Conservation (phyloP, 2,797 vertebrate species). For the Danio kyathit region DNA sequence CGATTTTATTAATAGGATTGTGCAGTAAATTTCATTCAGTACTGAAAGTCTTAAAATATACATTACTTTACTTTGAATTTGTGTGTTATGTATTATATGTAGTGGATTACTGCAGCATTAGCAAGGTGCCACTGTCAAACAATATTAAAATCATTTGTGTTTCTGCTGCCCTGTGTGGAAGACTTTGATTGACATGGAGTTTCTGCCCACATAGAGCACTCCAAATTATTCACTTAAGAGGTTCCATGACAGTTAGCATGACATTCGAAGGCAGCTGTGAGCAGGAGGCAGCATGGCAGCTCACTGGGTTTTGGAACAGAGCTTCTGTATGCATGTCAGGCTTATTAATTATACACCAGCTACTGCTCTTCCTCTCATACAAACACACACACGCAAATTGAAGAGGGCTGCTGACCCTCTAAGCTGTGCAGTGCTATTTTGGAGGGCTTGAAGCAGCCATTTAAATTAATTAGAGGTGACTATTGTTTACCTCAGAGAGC, state of each 20-base stretch:
- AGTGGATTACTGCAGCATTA: neutral
- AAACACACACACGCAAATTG: constrained; percentile 30
- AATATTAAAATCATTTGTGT: constrained; percentile 1
- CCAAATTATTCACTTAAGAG: constrained; percentile 12
- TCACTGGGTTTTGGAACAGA: constrained; percentile 15
- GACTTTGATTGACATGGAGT: neutral
- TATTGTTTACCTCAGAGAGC: constrained; percentile 17
- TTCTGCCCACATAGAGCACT: neutral
- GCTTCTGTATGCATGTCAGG: constrained; percentile 35
- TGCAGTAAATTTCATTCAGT: neutral
- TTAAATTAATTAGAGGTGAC: constrained; percentile 38
- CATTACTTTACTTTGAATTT: neutral
- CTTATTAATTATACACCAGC: constrained; percentile 41
- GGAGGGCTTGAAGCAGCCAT: constrained; percentile 30
- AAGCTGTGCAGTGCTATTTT: constrained; percentile 29
- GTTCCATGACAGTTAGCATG: constrained; percentile 1
- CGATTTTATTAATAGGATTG: too few species aligned
- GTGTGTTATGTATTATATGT: neutral
- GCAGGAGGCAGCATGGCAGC: neutral
- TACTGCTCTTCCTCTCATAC: constrained; percentile 12
- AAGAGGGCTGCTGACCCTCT: constrained; percentile 25
- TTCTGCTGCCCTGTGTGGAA: neutral
- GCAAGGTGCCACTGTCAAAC: neutral
- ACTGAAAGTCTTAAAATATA: neutral
- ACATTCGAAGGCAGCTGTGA: constrained; percentile 12